A percentile compares a stretch with the other conserved stretches of the same genome.
Evolutionary conservation across 2,797 vertebrate species (phyloP).

Genomic region (Florisuga fusca): DNA sequence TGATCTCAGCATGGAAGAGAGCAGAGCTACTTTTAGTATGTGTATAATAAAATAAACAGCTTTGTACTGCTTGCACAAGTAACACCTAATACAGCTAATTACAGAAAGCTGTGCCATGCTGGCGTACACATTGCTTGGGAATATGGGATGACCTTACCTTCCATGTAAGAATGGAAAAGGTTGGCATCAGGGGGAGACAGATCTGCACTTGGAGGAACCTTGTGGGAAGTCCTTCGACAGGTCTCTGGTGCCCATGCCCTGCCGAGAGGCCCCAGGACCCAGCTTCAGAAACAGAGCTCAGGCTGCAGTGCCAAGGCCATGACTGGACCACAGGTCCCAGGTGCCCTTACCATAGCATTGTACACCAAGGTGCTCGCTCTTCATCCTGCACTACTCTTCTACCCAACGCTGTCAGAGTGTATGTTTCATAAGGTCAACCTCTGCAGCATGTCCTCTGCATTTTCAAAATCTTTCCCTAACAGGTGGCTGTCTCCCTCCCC

Average conservation of each 20-base stretch:
- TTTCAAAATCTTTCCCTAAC: conserved; percentile 53
- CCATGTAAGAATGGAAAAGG: fast-evolving
- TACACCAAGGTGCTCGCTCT: not conserved
- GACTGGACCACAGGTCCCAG: not conserved
- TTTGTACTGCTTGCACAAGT: not conserved
- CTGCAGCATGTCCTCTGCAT: not conserved
- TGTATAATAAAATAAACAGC: not conserved
- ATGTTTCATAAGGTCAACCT: conserved; percentile 24
- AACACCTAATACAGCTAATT: not conserved
- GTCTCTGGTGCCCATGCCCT: fast-evolving
- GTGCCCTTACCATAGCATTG: not conserved
- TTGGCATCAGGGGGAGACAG: fast-evolving
- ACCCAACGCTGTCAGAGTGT: fast-evolving
- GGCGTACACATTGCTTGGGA: not conserved
- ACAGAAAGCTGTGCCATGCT: not conserved
- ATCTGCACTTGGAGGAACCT: not conserved
- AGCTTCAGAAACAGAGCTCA: not conserved
- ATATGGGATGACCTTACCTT: fast-evolving
- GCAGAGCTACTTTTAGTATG: not conserved
- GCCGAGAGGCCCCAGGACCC: not conserved
- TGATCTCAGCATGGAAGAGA: not conserved
- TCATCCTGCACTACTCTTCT: not conserved
- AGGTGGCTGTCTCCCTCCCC: conserved; percentile 48
- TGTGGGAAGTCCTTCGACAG: not conserved
- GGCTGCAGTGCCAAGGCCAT: not conserved